Evolutionary conservation across 2,113 vertebrate species (phyloP), one percentile per base, ranked within the genome.

Genomic region (Podarcis cretensis): DNA sequence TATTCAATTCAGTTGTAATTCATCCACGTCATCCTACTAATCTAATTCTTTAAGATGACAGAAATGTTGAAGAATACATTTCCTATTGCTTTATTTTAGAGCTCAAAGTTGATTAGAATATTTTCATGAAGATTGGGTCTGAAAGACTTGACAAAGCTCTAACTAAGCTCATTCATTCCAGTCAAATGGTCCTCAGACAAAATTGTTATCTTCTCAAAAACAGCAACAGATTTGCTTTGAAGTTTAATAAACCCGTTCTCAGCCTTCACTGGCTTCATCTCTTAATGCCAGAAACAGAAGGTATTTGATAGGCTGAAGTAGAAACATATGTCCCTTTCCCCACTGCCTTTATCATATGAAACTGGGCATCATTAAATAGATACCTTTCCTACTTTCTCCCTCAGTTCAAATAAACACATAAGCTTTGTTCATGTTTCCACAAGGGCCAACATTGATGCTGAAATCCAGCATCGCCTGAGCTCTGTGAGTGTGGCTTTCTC

Each of bases 221-320:
- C 27, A 79, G 63, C 48, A 77, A 83, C 21, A 83, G 27, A 87
- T 63, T 79, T 87, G 10, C 81, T 90, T 87, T 73, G 21, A 74
- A 85, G 32, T 90, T 88, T 73, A 73, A 48, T 87, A 87, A 87
- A 87, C 54, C 43, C 37, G 48, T n/a, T 73, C 74, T 78, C 66
- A 87, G 83, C 74, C 81, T 73, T 87, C 68, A 32, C 21, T 27
- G 35, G 65, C 59, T 90, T 78, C 78, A 54, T 79, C 66, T 73
- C 78, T 79, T 69, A 75, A 90, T 86, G 79, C 63, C 83, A 82
- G 63, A 66, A 86, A 86, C 79, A 90, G 89, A 86, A 86, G 84
- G 84, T 77, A 75, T 86, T 90, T 59, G 79, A 83, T 69, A 54
- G 71, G 89, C 37, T 76, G 79, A 86, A 90, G 79, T 68, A 75